Base-by-base conservation (phyloP, 2,113 vertebrate species). In the Suncus etruscus region DNA sequence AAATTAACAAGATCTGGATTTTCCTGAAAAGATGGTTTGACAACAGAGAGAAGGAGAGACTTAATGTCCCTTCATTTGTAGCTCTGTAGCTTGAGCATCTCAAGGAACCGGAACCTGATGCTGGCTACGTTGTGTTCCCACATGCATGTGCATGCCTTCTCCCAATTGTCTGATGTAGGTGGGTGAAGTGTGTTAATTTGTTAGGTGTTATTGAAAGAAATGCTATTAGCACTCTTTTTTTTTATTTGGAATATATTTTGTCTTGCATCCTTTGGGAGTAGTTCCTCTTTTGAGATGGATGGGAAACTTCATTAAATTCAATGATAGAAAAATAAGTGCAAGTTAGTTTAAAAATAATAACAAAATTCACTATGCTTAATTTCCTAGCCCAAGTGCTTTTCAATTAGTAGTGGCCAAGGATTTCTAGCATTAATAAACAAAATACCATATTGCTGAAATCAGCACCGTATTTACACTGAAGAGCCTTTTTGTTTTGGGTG, bases 271-370 rank as follows among this genome's bases (percentile, higher is more conserved):
- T 15, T 14, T 63, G 92, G 89, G 92, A 89, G 48, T 47, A 84
- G 48, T 87, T 86, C 76, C 68, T 91, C 88, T 94, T 83, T 84
- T 90, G 94, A 75, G 93, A 80, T 93, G 29, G 39, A 86, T 95
- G 83, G 75, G 81, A 94, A 94, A 58, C 87, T 95, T 95, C 77
- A 91, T 94, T 95, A 94, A 90, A 94, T 90, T 90, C 93, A 96
- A 48, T 50, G 83, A 94, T 94, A 45, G 50, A 72, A 96, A 95
- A 92, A 91, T 76, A 91, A 90, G 24, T 90, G 54, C 90, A 95
- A 93, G 70, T 95, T 94, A 90, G 90, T 90, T 80, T 92, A 94
- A 96, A 94, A 96, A 94, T 94, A 94, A 94, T 93, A 32, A 65
- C 48, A 69, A 90, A 91, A 91, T 95, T 86, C 90, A 79, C 80